Evolutionary conservation across 2,113 vertebrate genomes (phyloP), one percentile per base, ranked within the genome.

Genomic region (Eira barbara): DNA sequence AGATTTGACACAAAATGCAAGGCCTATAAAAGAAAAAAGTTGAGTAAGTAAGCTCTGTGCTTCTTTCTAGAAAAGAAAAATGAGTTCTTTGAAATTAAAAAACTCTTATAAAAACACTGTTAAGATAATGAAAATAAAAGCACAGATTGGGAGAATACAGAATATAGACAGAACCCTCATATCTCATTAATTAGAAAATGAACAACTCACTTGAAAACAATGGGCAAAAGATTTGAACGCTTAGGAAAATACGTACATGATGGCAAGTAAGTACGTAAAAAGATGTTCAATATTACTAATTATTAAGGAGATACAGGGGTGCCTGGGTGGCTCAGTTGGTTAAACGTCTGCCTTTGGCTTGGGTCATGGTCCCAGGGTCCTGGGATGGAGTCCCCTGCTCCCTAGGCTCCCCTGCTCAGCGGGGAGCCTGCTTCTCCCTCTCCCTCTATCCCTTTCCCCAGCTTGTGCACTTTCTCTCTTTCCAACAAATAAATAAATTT

Each of bases 121-220:
- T 76, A 90, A 89, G 84, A 74, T 91, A 87, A 83, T 96, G 63
- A 92, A 96, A 94, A 81, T 92, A 69, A 93, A 82, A 78, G 20
- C 42, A 63, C 17, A 49, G 45, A 63, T 55, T 80, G 39, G 55
- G 14, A 92, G 34, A 73, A 69, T 91, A 21, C 87, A 27, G 67
- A 94, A 92, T 89, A 78, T 73, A 21, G 67, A 52, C 27, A 91
- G 67, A 78, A 76, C 57, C 55, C 29, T 84, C 36, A 74, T n/a
- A 67, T 84, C 86, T 84, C 15, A 67, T 23, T 47, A 69, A 39
- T 91, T 76, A 89, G 52, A 34, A 82, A 82, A 55, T 18, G 17
- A 55, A 55, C 52, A 55, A 55, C 15, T 55, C 52, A 55, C 2
- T 55, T 55, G 52, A 63, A 86, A 67, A 78, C 84, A 85, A 59